Percentiles rank a stretch among this genome's conserved stretches.
Conservation (phyloP, 2,888 invertebrate species). For the Rhaphigaster nebulosa region DNA sequence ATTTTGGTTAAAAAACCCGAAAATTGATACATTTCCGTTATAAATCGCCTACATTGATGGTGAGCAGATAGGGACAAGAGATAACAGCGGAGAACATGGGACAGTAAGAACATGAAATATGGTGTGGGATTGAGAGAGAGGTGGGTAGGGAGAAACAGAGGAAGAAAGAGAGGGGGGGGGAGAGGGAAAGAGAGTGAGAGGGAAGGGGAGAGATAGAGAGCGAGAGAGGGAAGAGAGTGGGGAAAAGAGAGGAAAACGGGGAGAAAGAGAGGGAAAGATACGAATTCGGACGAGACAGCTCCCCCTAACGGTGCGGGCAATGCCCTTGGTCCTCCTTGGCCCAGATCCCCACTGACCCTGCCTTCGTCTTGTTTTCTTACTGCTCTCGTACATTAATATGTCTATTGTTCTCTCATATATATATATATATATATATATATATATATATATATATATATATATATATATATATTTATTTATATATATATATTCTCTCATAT, state of each 20-base stretch:
- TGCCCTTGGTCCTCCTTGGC: conserved; percentile 54
- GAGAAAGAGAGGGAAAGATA: neutral
- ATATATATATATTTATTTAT: too few species aligned
- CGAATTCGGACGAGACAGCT: neutral
- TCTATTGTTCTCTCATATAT: neutral
- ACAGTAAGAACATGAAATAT: neutral
- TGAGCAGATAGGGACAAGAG: too few species aligned
- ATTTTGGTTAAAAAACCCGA: neutral
- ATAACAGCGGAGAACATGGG: too few species aligned
- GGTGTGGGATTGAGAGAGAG: too few species aligned
- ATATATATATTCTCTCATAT: too few species aligned
- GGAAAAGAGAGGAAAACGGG: neutral
- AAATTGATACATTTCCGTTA: neutral
- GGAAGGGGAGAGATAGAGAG: neutral
- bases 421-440: too few species aligned
- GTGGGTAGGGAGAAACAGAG: neutral
- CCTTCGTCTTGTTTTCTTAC: neutral
- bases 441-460: too few species aligned
- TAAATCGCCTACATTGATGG: neutral
- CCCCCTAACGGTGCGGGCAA: conserved; percentile 51
- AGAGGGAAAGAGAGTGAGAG: neutral
- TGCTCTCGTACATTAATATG: neutral
- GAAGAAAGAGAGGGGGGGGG: neutral
- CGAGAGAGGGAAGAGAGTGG: neutral
- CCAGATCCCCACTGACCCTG: conserved; percentile 52